A percentile compares a stretch with the other conserved stretches of the same genome.
phyloP scores from a whole-genome alignment of 2,113 vertebrate species.

The Meles meles region DNA sequence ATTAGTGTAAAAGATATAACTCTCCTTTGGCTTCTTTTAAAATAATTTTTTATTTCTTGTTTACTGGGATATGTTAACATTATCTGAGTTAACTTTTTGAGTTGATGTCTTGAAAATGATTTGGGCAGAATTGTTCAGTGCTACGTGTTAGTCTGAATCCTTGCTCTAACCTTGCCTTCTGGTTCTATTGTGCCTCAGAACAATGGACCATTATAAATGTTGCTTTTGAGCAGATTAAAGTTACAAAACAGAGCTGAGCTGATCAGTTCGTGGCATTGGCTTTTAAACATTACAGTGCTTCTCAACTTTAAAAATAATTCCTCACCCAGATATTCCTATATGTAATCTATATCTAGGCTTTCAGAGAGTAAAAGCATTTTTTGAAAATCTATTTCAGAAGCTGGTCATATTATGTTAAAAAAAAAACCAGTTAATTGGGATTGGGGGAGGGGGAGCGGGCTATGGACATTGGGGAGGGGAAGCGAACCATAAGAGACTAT shows the following conservation, averaged over 20 bases:
- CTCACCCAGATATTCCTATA: not conserved
- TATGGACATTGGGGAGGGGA: too few relatives aligned
- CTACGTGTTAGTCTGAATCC: not conserved
- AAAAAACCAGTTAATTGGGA: not conserved
- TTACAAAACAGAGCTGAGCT: not conserved
- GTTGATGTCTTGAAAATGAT: not conserved
- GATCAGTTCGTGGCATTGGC: not conserved
- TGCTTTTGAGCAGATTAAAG: not conserved
- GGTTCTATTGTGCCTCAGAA: slow-evolving; percentile 25
- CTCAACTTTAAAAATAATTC: not conserved
- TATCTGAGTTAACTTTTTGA: not conserved
- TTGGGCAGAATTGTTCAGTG: not conserved
- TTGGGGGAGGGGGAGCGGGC: too few relatives aligned
- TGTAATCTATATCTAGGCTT: not conserved
- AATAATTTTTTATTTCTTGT: not conserved
- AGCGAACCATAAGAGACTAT: too few relatives aligned
- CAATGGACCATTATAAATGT: not conserved
- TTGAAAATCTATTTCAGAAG: slow-evolving; percentile 30
- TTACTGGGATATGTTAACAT: not conserved
- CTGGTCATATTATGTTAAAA: not conserved
- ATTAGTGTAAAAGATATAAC: not conserved
- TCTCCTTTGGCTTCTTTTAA: not conserved
- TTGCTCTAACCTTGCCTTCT: not conserved
- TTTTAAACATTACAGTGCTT: slow-evolving; percentile 13
- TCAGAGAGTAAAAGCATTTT: not conserved